phyloP scores from a whole-genome alignment of 1,140 invertebrate species.

The Eumaeus atala region DNA sequence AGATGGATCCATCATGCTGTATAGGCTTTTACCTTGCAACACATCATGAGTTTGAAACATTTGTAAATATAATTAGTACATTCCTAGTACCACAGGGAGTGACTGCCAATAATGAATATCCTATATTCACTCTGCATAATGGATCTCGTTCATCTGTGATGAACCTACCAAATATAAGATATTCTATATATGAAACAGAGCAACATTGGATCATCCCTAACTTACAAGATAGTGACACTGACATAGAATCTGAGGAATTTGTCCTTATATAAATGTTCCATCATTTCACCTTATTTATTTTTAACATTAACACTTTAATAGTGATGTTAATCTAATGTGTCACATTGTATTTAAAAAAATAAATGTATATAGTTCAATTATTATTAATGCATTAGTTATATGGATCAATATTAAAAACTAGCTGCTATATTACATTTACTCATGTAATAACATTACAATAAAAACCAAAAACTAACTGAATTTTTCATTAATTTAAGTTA shows the following conservation, averaged over 20 bases:
- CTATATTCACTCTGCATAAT: constrained; percentile 86
- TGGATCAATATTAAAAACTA: neutral
- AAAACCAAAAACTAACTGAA: no score
- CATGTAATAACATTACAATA: no score
- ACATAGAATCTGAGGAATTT: constrained; percentile 84
- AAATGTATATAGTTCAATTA: neutral
- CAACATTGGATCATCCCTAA: constrained; percentile 65
- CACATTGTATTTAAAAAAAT: neutral
- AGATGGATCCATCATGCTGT: constrained; percentile 95
- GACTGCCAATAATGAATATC: constrained; percentile 81
- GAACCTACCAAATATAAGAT: constrained; percentile 69
- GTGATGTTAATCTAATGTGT: no score
- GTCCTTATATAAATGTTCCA: constrained; percentile 71
- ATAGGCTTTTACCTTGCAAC: constrained; percentile 91
- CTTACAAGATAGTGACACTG: constrained; percentile 76
- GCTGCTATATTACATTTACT: no score
- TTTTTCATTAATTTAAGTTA: no score
- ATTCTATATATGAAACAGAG: constrained; percentile 74
- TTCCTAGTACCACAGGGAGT: constrained; percentile 75
- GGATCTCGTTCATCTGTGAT: constrained; percentile 78
- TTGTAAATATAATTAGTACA: constrained; percentile 81
- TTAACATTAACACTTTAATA: neutral
- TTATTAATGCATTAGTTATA: neutral
- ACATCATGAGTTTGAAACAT: constrained; percentile 84
- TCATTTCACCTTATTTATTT: constrained; percentile 20